Base-by-base conservation (phyloP, 2,797 vertebrate genomes). In the Oreochromis mossambicus region DNA sequence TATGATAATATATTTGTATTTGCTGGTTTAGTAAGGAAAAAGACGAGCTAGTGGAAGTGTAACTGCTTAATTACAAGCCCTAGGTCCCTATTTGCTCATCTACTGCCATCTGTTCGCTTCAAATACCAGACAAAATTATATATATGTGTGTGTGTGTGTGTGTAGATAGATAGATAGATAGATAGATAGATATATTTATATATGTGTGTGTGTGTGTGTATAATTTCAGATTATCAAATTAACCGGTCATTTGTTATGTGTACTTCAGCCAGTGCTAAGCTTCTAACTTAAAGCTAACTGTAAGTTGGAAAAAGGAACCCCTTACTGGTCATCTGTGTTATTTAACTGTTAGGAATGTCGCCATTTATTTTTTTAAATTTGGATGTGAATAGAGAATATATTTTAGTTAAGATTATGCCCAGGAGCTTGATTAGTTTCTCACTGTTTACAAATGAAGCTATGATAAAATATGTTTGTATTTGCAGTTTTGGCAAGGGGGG, bases 171-270 rank as follows among this genome's bases (percentile, higher is more conserved):
- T n/a, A 36, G 6, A 61, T 34, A 24, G 24, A 24, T 24, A 24
- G 24, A 24, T 24, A 24, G 24, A 24, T 24, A 24, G 24, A 24
- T 24, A 24, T 3, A 24, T 24, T 24, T 24, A 7, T 32, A 15
- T 9, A 8, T 46, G 3, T 48, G 15, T 51, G 50, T 52, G 50
- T 51, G 8, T 54, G 21, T 54, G 11, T 24, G 1, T 54, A 0
- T 54, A 1, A 7, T 21, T 38, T 38, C n/a, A n/a, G 61, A 38
- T 66, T 21, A 38, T 12, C 61, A 66, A 38, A 66, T 66, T 38
- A 66, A 41, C 19, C 19, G 0, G 11, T 68, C 36, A 24, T 21
- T 24, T 41, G 19, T 63, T 36, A 21, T 41, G 12, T 68, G 38
- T 68, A 43, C n/a, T 24, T 21, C 38, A 14, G 7, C 63, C n/a